phyloP scores from a whole-genome alignment of 2,888 invertebrate species.

The Notocelia uddmanniana region DNA sequence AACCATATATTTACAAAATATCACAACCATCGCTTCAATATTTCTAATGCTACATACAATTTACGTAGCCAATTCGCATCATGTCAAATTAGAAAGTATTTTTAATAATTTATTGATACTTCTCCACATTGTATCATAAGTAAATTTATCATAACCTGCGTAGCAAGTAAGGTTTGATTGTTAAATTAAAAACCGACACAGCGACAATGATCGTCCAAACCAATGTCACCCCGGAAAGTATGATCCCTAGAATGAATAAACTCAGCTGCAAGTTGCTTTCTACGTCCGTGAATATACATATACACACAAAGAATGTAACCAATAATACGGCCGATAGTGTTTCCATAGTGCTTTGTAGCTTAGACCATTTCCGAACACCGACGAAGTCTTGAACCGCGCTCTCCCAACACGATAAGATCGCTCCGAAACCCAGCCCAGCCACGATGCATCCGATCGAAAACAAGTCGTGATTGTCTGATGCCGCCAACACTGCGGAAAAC shows the following conservation, averaged over 20 bases:
- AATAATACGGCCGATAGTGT: conserved; percentile 72
- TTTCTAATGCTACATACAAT: background rate
- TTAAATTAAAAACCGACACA: conserved; percentile 66
- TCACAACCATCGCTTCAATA: conserved; percentile 28
- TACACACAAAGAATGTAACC: conserved; percentile 64
- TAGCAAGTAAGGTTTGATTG: conserved; percentile 63
- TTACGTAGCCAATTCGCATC: background rate
- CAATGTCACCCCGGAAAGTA: conserved; percentile 63
- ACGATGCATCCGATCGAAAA: conserved; percentile 81
- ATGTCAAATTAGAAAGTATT: background rate
- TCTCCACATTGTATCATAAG: no score
- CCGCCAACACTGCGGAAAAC: conserved; percentile 70
- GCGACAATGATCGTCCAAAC: conserved; percentile 69
- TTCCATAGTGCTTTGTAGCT: conserved; percentile 79
- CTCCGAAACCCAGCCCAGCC: conserved; percentile 82
- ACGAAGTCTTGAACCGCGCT: conserved; percentile 78
- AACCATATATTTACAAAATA: conserved; percentile 17
- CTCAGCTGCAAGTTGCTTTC: conserved; percentile 66
- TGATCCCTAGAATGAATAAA: conserved; percentile 69
- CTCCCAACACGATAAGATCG: conserved; percentile 78
- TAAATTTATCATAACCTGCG: conserved; percentile 53
- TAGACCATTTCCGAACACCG: conserved; percentile 80
- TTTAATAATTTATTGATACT: background rate
- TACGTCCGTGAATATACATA: conserved; percentile 64
- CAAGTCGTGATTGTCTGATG: conserved; percentile 73